A percentile compares a stretch with the other conserved stretches of the same genome.
Conservation (phyloP, 2,888 invertebrate species). For the Phymatocera aterrima region DNA sequence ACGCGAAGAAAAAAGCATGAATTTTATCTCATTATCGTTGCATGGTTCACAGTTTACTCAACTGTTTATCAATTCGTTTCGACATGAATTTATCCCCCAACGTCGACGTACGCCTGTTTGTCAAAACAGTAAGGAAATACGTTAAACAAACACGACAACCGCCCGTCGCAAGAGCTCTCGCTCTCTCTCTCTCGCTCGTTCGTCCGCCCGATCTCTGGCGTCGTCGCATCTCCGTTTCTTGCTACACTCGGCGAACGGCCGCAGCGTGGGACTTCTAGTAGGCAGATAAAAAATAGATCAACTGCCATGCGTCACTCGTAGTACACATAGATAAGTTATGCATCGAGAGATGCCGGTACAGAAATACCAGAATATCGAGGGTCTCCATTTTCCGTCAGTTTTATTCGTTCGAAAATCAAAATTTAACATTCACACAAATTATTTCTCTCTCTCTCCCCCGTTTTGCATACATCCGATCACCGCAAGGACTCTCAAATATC, state of each 20-base stretch:
- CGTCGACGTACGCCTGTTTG: slow-evolving; percentile 55
- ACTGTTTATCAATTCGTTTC: slow-evolving; percentile 52
- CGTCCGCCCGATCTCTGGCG: slow-evolving; percentile 31
- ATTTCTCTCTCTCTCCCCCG: too few relatives aligned
- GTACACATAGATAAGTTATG: slow-evolving; percentile 49
- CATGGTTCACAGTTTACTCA: slow-evolving; percentile 18
- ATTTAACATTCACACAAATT: not conserved
- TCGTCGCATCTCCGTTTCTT: slow-evolving; percentile 14
- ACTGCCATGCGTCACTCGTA: slow-evolving; percentile 54
- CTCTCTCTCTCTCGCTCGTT: slow-evolving; percentile 43
- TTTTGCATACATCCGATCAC: too few relatives aligned
- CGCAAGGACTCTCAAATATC: too few relatives aligned
- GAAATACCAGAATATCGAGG: slow-evolving; percentile 41
- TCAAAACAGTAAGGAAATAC: slow-evolving; percentile 58
- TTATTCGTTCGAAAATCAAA: not conserved
- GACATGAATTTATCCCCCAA: slow-evolving; percentile 55
- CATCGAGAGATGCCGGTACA: slow-evolving; percentile 49
- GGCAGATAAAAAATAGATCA: slow-evolving; percentile 48
- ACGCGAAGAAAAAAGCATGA: not conserved
- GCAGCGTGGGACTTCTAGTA: not conserved
- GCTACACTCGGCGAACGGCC: slow-evolving; percentile 13
- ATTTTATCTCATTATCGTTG: slow-evolving; percentile 34
- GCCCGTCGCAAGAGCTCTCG: slow-evolving; percentile 48
- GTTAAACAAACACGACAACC: slow-evolving; percentile 48
- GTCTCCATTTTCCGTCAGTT: too few relatives aligned